Percentiles rank a stretch among this genome's conserved stretches.
Conservation (phyloP, 2,113 vertebrate species). For the Hippolais icterina region DNA sequence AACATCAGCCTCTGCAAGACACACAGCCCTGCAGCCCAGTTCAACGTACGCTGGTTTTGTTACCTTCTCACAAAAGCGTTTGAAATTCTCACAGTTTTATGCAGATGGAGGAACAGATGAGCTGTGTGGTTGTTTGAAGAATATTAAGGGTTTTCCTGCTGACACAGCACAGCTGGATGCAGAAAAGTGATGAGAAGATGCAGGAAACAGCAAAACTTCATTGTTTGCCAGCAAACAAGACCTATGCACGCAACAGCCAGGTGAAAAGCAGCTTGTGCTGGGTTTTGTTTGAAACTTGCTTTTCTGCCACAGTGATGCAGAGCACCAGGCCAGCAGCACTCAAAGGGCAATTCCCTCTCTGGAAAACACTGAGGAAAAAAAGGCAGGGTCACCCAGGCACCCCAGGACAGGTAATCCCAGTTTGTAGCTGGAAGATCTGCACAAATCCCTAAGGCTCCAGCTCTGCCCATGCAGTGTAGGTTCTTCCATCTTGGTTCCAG, state of each 20-base stretch:
- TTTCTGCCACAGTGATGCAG: background rate
- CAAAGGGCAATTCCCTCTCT: background rate
- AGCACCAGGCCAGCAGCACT: background rate
- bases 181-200: background rate
- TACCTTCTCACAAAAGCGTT: background rate
- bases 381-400: background rate
- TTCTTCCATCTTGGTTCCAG: background rate
- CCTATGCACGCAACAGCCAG: accelerated
- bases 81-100: background rate
- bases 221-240: background rate
- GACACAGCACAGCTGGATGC: background rate
- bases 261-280: background rate
- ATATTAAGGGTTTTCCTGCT: background rate
- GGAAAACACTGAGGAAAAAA: background rate
- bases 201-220: background rate
- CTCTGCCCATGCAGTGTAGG: accelerated
- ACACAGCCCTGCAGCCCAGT: background rate
- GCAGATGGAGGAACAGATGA: background rate
- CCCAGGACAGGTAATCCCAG: background rate
- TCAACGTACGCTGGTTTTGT: background rate
- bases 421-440: background rate
- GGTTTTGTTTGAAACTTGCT: background rate
- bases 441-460: background rate
- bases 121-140: background rate
- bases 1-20: background rate